Percentiles rank a stretch among this genome's conserved stretches.
Conservation (phyloP, 2,888 invertebrate genomes). For the Desoria tigrina region DNA sequence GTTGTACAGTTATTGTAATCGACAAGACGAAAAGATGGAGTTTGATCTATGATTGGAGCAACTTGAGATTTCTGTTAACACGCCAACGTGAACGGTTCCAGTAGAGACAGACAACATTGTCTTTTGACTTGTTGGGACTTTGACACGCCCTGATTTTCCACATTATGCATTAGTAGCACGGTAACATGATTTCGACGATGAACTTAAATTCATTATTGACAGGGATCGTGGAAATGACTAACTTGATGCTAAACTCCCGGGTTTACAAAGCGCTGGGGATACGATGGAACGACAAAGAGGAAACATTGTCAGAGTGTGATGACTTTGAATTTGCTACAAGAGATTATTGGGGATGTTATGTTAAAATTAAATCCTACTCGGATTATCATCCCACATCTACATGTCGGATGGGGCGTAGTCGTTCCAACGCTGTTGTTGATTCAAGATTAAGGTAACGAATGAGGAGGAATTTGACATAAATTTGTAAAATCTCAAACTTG, state of each 20-base stretch:
- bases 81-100: too few species aligned
- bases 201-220: not conserved
- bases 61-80: too few species aligned
- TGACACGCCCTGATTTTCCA: too few species aligned
- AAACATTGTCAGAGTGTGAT: not conserved
- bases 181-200: too few species aligned
- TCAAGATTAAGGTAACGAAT: constrained; percentile 33
- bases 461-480: too few species aligned
- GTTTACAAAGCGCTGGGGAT: constrained; percentile 23
- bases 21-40: too few species aligned
- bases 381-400: constrained; percentile 32
- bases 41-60: too few species aligned
- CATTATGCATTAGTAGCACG: too few species aligned
- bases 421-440: constrained; percentile 26
- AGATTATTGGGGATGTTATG: constrained; percentile 34
- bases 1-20: too few species aligned
- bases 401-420: constrained; percentile 36
- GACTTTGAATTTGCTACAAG: constrained; percentile 6
- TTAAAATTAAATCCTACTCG: not conserved
- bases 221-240: constrained; percentile 27
- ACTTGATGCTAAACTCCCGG: constrained; percentile 30
- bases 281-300: constrained; percentile 13
- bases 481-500: not conserved
- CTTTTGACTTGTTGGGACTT: too few species aligned
- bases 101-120: too few species aligned